Conservation (phyloP, 2,888 invertebrate genomes). For the Andricus curvator region DNA sequence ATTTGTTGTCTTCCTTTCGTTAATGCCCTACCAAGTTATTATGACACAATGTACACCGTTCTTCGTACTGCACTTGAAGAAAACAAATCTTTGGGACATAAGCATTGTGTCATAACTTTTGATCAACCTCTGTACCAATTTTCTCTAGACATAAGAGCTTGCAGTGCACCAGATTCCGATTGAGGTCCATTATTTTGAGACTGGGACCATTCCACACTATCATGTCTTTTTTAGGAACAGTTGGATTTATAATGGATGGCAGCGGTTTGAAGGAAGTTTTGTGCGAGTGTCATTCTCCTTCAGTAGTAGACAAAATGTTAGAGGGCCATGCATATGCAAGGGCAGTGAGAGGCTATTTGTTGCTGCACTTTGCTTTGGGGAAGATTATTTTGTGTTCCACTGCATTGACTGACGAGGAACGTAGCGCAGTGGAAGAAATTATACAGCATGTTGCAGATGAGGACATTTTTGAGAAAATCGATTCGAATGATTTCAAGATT, state of each 20-base stretch:
- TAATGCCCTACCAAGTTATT: slow-evolving; percentile 49
- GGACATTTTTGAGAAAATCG: too few species aligned
- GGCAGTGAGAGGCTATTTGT: too few species aligned
- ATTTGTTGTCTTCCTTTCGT: slow-evolving; percentile 51
- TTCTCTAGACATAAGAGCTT: slow-evolving; percentile 39
- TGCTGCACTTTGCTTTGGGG: too few species aligned
- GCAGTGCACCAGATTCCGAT: slow-evolving; percentile 29
- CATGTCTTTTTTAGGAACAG: slow-evolving; percentile 54
- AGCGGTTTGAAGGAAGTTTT: slow-evolving; percentile 55
- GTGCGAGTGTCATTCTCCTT: too few species aligned
- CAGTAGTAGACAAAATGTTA: too few species aligned
- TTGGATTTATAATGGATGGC: slow-evolving; percentile 59
- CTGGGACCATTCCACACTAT: slow-evolving; percentile 63
- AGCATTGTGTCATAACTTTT: slow-evolving; percentile 49
- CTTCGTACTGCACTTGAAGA: slow-evolving; percentile 47
- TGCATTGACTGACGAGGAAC: too few species aligned
- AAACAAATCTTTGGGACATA: slow-evolving; percentile 43
- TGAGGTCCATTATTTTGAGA: slow-evolving; percentile 50
- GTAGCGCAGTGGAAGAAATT: too few species aligned
- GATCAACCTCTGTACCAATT: slow-evolving; percentile 56
- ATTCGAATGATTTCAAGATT: too few species aligned
- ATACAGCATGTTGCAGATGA: too few species aligned
- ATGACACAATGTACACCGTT: slow-evolving; percentile 52
- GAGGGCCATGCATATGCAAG: too few species aligned
- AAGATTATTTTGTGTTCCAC: too few species aligned